A percentile compares a stretch with the other conserved stretches of the same genome.
These are phyloP conservation scores for Oxyscelio sp. DNA, from an alignment of 2,888 invertebrate species.

Conservation along the genomic window DNA sequence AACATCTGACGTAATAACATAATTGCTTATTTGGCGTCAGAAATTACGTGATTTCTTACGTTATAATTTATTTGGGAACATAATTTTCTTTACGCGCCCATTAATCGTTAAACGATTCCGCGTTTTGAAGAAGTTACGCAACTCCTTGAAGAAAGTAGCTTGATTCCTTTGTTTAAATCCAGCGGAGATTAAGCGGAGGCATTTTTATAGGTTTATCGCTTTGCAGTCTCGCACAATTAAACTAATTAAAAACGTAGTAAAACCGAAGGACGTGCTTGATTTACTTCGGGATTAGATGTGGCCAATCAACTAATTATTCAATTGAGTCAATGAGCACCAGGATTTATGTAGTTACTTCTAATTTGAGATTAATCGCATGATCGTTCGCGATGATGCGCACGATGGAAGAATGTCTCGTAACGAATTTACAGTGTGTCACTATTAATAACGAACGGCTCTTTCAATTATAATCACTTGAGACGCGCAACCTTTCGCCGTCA, in stretches of 20 bases:
- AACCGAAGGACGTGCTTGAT: slow-evolving; percentile 77
- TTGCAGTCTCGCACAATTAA: slow-evolving; percentile 49
- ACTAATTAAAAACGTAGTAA: slow-evolving; percentile 73
- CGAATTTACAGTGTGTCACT: slow-evolving; percentile 60
- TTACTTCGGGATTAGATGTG: slow-evolving; percentile 74
- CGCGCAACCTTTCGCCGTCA: slow-evolving; percentile 11
- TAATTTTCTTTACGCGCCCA: too few species aligned
- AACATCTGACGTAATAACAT: too few species aligned
- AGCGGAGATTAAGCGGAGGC: neutral
- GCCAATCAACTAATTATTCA: slow-evolving; percentile 81
- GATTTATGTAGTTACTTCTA: slow-evolving; percentile 79
- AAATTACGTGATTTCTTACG: too few species aligned
- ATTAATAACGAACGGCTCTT: slow-evolving; percentile 58
- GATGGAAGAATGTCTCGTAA: slow-evolving; percentile 71
- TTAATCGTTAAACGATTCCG: too few species aligned
- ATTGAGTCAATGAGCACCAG: slow-evolving; percentile 79
- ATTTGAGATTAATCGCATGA: slow-evolving; percentile 80
- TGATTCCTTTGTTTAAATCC: neutral
- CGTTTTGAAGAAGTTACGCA: too few species aligned
- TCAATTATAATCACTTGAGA: slow-evolving; percentile 65
- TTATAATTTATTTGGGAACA: too few species aligned
- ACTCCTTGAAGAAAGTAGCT: neutral
- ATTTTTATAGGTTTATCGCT: slow-evolving; percentile 49
- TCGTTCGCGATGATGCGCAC: slow-evolving; percentile 74
- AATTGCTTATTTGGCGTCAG: too few species aligned